Conservation (phyloP, 2,113 vertebrate genomes). For the Accipiter cooperii region DNA sequence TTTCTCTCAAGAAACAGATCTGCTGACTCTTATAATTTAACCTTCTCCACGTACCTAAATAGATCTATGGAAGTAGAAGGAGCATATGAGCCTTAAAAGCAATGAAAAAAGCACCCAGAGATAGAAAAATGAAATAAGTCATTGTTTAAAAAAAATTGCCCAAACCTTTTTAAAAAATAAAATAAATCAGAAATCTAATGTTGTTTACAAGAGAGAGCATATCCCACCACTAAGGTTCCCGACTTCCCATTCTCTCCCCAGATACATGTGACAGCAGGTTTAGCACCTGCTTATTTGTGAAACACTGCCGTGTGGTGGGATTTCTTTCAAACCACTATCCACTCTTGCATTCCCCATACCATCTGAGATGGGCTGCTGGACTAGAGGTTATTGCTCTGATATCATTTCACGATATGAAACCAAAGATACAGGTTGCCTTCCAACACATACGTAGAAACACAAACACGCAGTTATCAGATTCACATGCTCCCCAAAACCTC, state of each 20-base stretch:
- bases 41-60: rapidly evolving
- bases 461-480: not conserved
- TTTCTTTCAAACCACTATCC: not conserved
- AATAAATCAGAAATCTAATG: not conserved
- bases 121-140: not conserved
- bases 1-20: not conserved
- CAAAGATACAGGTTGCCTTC: not conserved
- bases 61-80: not conserved
- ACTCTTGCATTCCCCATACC: not conserved
- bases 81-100: not conserved
- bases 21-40: not conserved
- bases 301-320: not conserved
- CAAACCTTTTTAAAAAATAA: not conserved
- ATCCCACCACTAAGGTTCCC: not conserved
- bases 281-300: not conserved
- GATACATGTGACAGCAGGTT: not conserved
- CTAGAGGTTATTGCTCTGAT: not conserved
- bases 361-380: not conserved
- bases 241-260: not conserved
- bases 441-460: not conserved
- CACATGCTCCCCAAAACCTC: not conserved
- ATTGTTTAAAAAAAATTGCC: not conserved
- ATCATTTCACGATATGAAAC: not conserved
- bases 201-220: not conserved
- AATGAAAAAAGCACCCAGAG: not conserved